Conservation (phyloP, 1,140 invertebrate genomes). For the Brachionus rotundiformis region DNA sequence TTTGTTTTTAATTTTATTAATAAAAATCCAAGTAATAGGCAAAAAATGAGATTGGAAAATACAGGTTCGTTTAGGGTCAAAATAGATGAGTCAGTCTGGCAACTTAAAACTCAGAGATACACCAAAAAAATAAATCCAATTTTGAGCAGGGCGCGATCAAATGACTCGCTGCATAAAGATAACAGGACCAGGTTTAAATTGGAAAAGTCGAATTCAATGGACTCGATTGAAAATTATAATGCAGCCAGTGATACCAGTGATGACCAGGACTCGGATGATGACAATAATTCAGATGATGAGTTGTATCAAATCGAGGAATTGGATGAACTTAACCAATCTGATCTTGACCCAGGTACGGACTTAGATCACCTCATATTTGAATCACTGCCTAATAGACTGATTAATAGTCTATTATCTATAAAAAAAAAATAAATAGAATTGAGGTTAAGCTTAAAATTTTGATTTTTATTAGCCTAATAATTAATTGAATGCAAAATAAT, state of each 20-base stretch:
- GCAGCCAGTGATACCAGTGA: neutral
- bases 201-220: neutral
- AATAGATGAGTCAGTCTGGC: conserved; percentile 3
- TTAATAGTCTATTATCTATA: too few relatives aligned
- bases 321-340: neutral
- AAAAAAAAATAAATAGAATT: too few relatives aligned
- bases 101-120: neutral
- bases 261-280: neutral
- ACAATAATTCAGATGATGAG: neutral
- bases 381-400: too few relatives aligned
- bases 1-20: neutral
- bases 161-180: neutral
- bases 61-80: neutral
- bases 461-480: too few relatives aligned
- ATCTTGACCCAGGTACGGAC: neutral
- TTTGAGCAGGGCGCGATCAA: neutral
- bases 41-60: neutral
- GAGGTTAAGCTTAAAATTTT: too few relatives aligned
- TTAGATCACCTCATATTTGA: too few relatives aligned
- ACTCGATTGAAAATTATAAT: neutral
- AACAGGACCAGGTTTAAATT: neutral
- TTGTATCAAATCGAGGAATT: conserved; percentile 23
- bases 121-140: neutral
- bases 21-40: too few relatives aligned
- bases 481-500: too few relatives aligned